Evolutionary conservation across 1,140 invertebrate species (phyloP), one percentile per base, ranked within the genome.

Genomic region (Panagrolaimus sp.): DNA sequence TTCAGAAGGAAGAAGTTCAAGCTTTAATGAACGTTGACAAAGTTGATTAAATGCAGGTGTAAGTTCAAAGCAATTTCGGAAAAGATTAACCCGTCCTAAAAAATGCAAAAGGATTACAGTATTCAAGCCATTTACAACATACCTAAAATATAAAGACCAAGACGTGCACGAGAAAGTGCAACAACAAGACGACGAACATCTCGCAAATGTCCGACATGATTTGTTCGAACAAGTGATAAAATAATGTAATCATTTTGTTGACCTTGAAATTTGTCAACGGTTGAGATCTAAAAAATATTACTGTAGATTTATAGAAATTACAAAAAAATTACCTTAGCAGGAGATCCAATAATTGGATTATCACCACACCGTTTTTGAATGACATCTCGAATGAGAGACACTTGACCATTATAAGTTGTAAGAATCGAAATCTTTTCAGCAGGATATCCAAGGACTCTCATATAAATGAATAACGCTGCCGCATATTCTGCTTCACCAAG

Each of bases 361-460:
- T 90, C 90, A 0, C 91, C 92, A 86, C 96, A 99, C 71, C 94
- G 87, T 62, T 91, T 91, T 75, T 93, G 90, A 62, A 98, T 90
- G 9, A 99, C 93, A 85, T 99, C 96, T 32, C 93, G 85, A 43
- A 99, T 92, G 21, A 99, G 87, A 85, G 96, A 93, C 83, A 98
- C 98, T 85, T 99, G 96, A 9, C 96, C 96, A 85, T 99, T 99
- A 84, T 99, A 99, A 0, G 96, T 98, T 0, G 96, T 98, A n/a
- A 99, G 84, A 76, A 99, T 97, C 15, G 95, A 96, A 70, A 99
- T 97, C 84, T 94, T 94, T 66, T 94, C 90, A 0, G 94, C 92
- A 0, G 96, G 94, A 87, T 98, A 99, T 0, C 96, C 96, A 32
- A 97, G 84, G 4, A 99, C 85, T 67, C 96, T 86, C 96, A 99